Percentiles rank a stretch among this genome's conserved stretches.
These are phyloP conservation scores for Plusia festucae DNA, from an alignment of 2,888 invertebrate species.

Conservation along the genomic window DNA sequence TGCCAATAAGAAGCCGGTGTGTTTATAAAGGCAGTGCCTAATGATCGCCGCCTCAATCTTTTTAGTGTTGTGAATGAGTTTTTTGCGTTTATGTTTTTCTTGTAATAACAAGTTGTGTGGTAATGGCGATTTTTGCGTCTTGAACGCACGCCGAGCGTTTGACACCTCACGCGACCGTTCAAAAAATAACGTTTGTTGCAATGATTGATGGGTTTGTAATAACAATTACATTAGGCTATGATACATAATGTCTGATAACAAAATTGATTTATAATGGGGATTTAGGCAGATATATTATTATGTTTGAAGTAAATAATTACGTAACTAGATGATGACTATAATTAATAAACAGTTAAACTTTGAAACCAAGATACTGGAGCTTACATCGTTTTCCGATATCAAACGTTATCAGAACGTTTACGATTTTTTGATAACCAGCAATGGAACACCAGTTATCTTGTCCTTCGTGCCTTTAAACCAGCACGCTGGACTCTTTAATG, in stretches of 20 bases:
- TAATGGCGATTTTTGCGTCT: conserved; percentile 70
- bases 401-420: background rate
- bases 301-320: background rate
- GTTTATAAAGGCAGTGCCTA: conserved; percentile 69
- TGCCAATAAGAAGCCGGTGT: conserved; percentile 73
- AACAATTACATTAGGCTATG: conserved; percentile 38
- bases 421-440: background rate
- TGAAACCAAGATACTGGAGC: background rate
- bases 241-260: conserved; percentile 52
- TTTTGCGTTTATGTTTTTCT: conserved; percentile 81
- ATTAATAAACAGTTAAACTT: background rate
- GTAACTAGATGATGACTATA: background rate
- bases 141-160: conserved; percentile 64
- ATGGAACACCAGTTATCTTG: no score
- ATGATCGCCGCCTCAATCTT: conserved; percentile 74
- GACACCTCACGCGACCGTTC: conserved; percentile 81
- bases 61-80: conserved; percentile 85
- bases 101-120: conserved; percentile 71
- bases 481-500: no score
- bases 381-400: background rate
- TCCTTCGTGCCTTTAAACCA: background rate
- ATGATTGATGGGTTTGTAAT: conserved; percentile 58
- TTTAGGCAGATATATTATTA: conserved; percentile 1
- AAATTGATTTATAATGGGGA: conserved; percentile 25
- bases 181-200: conserved; percentile 48